Percentiles rank a stretch among this genome's conserved stretches.
Evolutionary conservation across 1,140 invertebrate species (phyloP).

Genomic region (Sinonovacula constricta): DNA sequence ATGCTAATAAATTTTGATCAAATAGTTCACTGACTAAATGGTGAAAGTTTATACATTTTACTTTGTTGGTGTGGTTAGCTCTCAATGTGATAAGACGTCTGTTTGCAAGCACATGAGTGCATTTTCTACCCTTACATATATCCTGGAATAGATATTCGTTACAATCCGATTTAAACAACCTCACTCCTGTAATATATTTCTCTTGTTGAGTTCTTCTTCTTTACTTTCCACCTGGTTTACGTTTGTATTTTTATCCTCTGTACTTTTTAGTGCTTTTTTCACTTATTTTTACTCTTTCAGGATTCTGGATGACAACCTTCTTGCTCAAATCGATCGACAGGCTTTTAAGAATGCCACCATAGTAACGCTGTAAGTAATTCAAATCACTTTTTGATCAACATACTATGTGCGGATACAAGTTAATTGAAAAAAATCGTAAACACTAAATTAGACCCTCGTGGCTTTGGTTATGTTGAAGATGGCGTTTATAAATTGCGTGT

Average conservation of each 20-base stretch:
- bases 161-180: too few species aligned
- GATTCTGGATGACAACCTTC: constrained; percentile 81
- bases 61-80: too few species aligned
- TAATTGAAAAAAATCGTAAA: not conserved
- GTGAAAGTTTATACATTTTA: too few species aligned
- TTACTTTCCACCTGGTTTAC: not conserved
- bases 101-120: not conserved
- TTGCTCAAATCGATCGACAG: constrained; percentile 82
- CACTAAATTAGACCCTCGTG: not conserved
- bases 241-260: not conserved
- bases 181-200: too few species aligned
- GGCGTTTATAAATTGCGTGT: too few species aligned
- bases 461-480: not conserved
- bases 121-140: not conserved
- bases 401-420: too few species aligned
- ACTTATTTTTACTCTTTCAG: constrained; percentile 57
- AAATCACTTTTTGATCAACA: constrained; percentile 4
- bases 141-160: not conserved
- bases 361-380: constrained; percentile 82
- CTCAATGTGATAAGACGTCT: too few species aligned
- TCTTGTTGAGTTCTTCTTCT: too few species aligned
- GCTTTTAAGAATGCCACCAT: constrained; percentile 85
- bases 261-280: not conserved
- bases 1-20: too few species aligned
- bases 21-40: too few species aligned